Conservation (phyloP, 2,888 invertebrate species). For the Brassicogethes aeneus region DNA sequence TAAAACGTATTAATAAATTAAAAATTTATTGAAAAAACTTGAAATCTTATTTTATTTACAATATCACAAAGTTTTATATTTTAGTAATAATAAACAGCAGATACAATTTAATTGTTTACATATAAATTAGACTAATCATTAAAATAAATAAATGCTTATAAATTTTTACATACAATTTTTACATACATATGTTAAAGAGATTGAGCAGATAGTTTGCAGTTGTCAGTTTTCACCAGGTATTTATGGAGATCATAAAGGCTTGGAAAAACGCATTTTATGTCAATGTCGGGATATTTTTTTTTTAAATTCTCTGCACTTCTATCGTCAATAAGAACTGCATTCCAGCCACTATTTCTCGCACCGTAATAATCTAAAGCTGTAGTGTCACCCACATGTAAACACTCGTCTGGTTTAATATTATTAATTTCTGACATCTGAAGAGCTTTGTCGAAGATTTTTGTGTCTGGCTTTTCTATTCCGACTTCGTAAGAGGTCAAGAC, state of each 20-base stretch:
- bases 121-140: too few species aligned
- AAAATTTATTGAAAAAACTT: too few species aligned
- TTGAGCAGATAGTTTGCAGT: slow-evolving; percentile 19
- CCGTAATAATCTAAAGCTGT: slow-evolving; percentile 67
- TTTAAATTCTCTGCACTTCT: slow-evolving; percentile 31
- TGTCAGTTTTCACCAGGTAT: slow-evolving; percentile 26
- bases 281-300: slow-evolving; percentile 39
- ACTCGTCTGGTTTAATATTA: slow-evolving; percentile 48
- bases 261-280: slow-evolving; percentile 39
- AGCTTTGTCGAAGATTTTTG: slow-evolving; percentile 60
- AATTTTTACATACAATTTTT: too few species aligned
- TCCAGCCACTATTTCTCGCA: slow-evolving; percentile 68
- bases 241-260: slow-evolving; percentile 46
- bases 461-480: slow-evolving; percentile 66
- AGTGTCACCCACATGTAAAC: slow-evolving; percentile 79
- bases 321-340: slow-evolving; percentile 48
- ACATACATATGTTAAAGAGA: too few species aligned
- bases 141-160: too few species aligned
- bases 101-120: too few species aligned
- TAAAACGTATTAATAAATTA: too few species aligned
- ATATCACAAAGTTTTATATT: too few species aligned
- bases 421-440: slow-evolving; percentile 41
- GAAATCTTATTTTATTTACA: too few species aligned
- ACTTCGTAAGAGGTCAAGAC: slow-evolving; percentile 68
- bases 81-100: too few species aligned